phyloP scores from a whole-genome alignment of 53 echinoderm and acorn worm species.

The Holothuria leucospilota region DNA sequence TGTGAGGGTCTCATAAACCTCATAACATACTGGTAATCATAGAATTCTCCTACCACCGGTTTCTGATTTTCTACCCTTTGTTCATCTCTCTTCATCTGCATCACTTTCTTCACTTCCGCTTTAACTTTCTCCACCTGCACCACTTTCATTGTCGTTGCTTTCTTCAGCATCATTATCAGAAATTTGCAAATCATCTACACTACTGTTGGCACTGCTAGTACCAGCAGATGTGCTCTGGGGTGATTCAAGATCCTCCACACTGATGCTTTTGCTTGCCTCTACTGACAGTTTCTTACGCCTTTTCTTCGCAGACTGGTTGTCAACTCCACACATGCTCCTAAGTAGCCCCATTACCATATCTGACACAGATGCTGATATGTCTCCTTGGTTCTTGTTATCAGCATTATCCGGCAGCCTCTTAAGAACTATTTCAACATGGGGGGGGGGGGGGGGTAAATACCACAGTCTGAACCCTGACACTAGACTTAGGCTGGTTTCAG shows the following conservation, averaged over 20 bases:
- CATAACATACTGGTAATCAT: constrained; percentile 27
- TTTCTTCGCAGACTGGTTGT: constrained; percentile 41
- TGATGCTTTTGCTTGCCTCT: constrained; percentile 36
- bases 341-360: constrained; percentile 18
- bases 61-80: constrained; percentile 23
- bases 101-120: constrained; percentile 17
- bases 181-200: constrained; percentile 6
- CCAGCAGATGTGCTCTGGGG: constrained; percentile 22
- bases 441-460: constrained; percentile 20
- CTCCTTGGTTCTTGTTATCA: constrained; percentile 28
- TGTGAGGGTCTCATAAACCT: constrained; percentile 18
- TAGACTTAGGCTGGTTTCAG: constrained; percentile 28
- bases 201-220: background rate
- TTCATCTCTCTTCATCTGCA: constrained; percentile 14
- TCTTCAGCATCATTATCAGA: constrained; percentile 33
- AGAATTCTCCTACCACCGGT: constrained; percentile 10
- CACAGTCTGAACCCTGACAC: constrained; percentile 37
- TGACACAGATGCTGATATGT: constrained; percentile 29
- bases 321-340: constrained; percentile 30
- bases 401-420: constrained; percentile 29
- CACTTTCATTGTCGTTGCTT: background rate
- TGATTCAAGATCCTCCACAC: constrained; percentile 26
- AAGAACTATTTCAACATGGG: constrained; percentile 17
- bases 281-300: constrained; percentile 41
- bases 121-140: constrained; percentile 8